Evolutionary conservation across 1,140 invertebrate species (phyloP), one percentile per base, ranked within the genome.

Genomic region (Plutomurus gul): DNA sequence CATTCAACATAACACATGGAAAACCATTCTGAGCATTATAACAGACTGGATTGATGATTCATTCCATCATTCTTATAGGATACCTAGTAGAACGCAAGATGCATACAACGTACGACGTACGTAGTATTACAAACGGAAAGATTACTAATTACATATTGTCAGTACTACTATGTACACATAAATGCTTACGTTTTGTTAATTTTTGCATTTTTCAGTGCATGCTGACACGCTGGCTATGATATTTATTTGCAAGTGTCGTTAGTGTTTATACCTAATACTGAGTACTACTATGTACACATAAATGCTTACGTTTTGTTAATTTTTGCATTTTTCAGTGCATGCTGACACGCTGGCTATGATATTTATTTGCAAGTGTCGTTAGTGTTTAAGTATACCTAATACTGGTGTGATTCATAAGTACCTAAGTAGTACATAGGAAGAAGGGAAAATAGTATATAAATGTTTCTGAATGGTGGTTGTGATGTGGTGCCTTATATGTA

Each of bases 1-100:
- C 56, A 30, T 16, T 33, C 16, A 65, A 65, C 27, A 60, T 13
- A 33, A 30, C 13, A 33, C 11, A 65, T 65, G 56, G 56, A 65
- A 65, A 65, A 65, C 30, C 56, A 65, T 65, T 65, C 56, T 65
- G 27, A 27, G 56, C 25, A 49, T 43, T n/a, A 43, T 43, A n/a
- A n/a, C 11, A 3, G 11, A 10, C 11, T 43, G n/a, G n/a, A 27
- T 4, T 22, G 11, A 65, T 65, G 56, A 65, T n/a, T 65, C 56
- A 65, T 33, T 30, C 16, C 56, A n/a, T 65, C 36, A 65, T 65
- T 65, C n/a, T n/a, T n/a, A n/a, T n/a, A n/a, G n/a, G n/a, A n/a
- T n/a, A n/a, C n/a, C n/a, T n/a, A n/a, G n/a, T n/a, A n/a, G n/a
- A n/a, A n/a, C n/a, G n/a, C n/a, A n/a, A n/a, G n/a, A n/a, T n/a